phyloP scores from a whole-genome alignment of 1,140 invertebrate genomes.

The Drosophila bifasciata region DNA sequence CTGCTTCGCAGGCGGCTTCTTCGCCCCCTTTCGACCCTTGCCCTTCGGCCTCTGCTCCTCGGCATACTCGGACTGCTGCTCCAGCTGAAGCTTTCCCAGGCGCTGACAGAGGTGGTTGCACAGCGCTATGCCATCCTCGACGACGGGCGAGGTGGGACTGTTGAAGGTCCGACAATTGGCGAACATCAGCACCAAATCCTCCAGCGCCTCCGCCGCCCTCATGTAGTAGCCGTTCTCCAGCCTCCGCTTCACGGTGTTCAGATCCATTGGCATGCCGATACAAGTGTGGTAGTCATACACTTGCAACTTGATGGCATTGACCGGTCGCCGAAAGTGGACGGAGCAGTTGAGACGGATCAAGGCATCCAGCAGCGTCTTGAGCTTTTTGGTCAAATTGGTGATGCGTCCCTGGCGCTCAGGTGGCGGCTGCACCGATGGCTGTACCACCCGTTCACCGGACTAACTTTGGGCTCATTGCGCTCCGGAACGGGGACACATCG shows the following conservation, averaged over 20 bases:
- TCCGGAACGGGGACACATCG: background rate
- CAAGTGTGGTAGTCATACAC: constrained; percentile 31
- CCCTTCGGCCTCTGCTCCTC: constrained; percentile 7
- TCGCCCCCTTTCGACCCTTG: background rate
- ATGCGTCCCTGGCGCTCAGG: constrained; percentile 12
- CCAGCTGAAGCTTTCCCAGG: background rate
- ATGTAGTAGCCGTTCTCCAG: constrained; percentile 39
- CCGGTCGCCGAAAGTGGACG: constrained; percentile 25
- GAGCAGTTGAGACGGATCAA: constrained; percentile 17
- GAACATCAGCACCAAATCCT: constrained; percentile 37
- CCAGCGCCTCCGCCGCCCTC: constrained; percentile 22
- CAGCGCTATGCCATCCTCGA: constrained; percentile 13
- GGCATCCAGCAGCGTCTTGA: constrained; percentile 16
- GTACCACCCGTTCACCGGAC: constrained; percentile 43
- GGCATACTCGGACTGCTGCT: constrained; percentile 9
- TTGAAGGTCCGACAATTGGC: constrained; percentile 33
- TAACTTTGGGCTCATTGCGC: constrained; percentile 9
- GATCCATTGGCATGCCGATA: constrained; percentile 36
- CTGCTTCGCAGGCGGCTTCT: too few species aligned
- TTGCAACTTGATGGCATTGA: constrained; percentile 12
- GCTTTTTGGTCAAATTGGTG: constrained; percentile 32
- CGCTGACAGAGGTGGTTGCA: background rate
- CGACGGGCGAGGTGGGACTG: constrained; percentile 5
- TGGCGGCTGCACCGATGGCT: constrained; percentile 39
- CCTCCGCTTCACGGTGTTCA: constrained; percentile 29